phyloP scores from a whole-genome alignment of 2,888 invertebrate species.

The Aquatica leii region DNA sequence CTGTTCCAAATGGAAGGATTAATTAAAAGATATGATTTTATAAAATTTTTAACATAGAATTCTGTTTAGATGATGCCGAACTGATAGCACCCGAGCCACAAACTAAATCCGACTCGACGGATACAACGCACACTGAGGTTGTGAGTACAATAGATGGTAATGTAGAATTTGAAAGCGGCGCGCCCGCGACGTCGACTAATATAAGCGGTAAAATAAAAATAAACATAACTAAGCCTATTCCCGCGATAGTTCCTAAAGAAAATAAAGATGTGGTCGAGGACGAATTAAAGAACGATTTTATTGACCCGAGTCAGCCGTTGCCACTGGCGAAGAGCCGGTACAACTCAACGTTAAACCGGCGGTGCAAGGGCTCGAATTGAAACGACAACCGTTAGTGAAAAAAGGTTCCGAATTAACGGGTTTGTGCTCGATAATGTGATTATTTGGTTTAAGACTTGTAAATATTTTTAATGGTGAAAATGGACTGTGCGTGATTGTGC shows the following conservation, averaged over 20 bases:
- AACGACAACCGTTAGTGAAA: constrained; percentile 74
- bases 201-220: constrained; percentile 75
- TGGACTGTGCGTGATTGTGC: neutral
- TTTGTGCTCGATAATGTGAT: constrained; percentile 86
- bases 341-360: constrained; percentile 71
- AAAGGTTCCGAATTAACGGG: constrained; percentile 85
- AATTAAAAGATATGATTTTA: too few species aligned
- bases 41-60: neutral
- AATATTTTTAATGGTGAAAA: neutral
- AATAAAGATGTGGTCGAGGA: constrained; percentile 48
- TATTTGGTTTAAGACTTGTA: constrained; percentile 16
- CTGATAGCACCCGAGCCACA: constrained; percentile 32
- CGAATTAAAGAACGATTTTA: constrained; percentile 27
- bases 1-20: too few species aligned
- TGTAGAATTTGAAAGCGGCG: constrained; percentile 63
- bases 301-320: constrained; percentile 62
- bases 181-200: constrained; percentile 51
- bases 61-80: constrained; percentile 23
- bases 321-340: constrained; percentile 67
- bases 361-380: constrained; percentile 71
- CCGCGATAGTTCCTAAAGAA: constrained; percentile 61
- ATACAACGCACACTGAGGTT: constrained; percentile 66
- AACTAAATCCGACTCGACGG: constrained; percentile 52
- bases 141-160: constrained; percentile 81
- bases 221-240: constrained; percentile 78